Percentiles rank a stretch among this genome's conserved stretches.
These are phyloP conservation scores for Eupithecia subumbrata DNA, from an alignment of 2,888 invertebrate genomes.

Conservation along the genomic window DNA sequence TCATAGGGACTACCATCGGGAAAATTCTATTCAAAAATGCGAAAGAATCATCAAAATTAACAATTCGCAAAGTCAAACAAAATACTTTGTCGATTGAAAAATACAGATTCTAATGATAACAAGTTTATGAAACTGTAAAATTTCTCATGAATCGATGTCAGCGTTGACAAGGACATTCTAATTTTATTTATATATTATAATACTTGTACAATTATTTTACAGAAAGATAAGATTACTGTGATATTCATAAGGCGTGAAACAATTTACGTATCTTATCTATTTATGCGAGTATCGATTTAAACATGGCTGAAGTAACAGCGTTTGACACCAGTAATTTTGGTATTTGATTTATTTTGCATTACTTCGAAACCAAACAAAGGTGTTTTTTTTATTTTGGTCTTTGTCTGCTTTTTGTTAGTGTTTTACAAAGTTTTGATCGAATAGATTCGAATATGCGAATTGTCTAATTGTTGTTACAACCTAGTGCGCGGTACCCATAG, in stretches of 20 bases:
- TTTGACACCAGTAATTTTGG: constrained; percentile 56
- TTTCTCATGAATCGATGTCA: background rate
- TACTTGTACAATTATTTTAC: constrained; percentile 52
- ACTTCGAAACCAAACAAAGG: background rate
- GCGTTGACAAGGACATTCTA: background rate
- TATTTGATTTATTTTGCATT: constrained; percentile 40
- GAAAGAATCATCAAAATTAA: background rate
- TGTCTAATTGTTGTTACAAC: background rate
- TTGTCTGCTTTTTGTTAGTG: background rate
- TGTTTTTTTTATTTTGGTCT: background rate
- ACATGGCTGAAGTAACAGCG: constrained; percentile 58
- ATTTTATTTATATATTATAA: background rate
- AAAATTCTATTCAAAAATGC: too few species aligned
- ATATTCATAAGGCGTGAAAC: constrained; percentile 58
- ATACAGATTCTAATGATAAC: background rate
- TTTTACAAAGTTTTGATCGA: background rate
- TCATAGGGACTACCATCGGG: too few species aligned
- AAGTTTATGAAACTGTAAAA: background rate
- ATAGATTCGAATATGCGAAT: background rate
- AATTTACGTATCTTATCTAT: constrained; percentile 69
- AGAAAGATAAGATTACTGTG: constrained; percentile 68
- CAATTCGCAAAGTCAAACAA: background rate
- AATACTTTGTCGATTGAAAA: background rate
- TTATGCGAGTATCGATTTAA: constrained; percentile 65
- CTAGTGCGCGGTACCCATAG: background rate